Conservation (phyloP, 2,888 invertebrate genomes). For the Eumacrocentrus americanus region DNA sequence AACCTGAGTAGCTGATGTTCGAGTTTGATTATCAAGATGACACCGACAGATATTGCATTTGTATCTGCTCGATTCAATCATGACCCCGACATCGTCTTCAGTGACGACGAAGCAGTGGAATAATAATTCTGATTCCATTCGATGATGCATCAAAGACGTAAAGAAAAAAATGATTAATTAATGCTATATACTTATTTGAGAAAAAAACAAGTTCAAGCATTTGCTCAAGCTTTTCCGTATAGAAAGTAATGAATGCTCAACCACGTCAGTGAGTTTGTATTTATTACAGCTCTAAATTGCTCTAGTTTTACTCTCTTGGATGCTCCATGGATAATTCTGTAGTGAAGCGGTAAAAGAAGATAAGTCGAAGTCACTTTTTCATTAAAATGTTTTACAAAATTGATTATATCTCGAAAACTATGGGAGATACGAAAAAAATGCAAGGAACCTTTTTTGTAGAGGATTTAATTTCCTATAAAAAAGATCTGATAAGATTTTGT, state of each 20-base stretch:
- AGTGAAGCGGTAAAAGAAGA: too few relatives aligned
- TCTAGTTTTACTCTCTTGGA: too few relatives aligned
- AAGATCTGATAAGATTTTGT: too few relatives aligned
- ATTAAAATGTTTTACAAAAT: too few relatives aligned
- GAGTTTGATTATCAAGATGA: slow-evolving; percentile 3
- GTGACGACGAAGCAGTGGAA: too few relatives aligned
- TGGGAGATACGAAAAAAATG: too few relatives aligned
- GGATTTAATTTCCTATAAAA: too few relatives aligned
- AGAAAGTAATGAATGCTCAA: slow-evolving; percentile 2
- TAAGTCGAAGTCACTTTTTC: too few relatives aligned
- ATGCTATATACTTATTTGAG: background rate
- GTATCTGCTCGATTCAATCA: background rate
- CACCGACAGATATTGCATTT: background rate
- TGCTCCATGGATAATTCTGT: too few relatives aligned
- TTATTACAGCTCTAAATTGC: background rate
- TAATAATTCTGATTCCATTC: too few relatives aligned
- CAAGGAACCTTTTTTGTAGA: too few relatives aligned
- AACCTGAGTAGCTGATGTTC: background rate
- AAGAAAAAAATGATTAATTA: background rate
- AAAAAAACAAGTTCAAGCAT: background rate
- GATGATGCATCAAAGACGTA: background rate
- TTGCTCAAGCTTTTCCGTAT: background rate
- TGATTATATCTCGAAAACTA: too few relatives aligned
- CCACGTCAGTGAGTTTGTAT: background rate
- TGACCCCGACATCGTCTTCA: slow-evolving; percentile 1